phyloP scores from a whole-genome alignment of 2,113 vertebrate species.

The Vanacampus margaritifer region DNA sequence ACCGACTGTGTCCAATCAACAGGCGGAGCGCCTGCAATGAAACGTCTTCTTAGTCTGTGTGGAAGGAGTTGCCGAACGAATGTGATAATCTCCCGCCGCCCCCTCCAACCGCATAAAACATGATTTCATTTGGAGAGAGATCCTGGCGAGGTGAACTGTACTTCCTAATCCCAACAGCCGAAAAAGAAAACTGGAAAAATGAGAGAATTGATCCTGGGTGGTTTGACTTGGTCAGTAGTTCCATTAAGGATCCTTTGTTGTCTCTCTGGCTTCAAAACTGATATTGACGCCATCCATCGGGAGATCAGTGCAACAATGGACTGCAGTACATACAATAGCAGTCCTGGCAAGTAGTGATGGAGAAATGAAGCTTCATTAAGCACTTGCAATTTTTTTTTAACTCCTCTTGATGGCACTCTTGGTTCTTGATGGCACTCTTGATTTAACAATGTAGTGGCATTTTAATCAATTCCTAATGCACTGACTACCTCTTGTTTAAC shows the following conservation, averaged over 20 bases:
- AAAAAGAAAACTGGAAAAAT: constrained; percentile 39
- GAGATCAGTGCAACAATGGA: constrained; percentile 42
- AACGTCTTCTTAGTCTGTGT: constrained; percentile 37
- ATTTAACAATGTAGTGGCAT: too few species aligned
- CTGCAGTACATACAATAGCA: background rate
- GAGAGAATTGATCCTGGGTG: constrained; percentile 43
- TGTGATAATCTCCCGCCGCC: constrained; percentile 57
- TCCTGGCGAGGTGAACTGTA: constrained; percentile 42
- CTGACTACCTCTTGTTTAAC: too few species aligned
- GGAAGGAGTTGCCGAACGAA: constrained; percentile 46
- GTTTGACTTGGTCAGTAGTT: constrained; percentile 34
- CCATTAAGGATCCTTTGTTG: constrained; percentile 20
- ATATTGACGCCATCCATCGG: constrained; percentile 16
- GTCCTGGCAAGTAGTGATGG: background rate
- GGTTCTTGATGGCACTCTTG: too few species aligned
- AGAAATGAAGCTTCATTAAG: too few species aligned
- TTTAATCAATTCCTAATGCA: too few species aligned
- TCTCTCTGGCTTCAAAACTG: constrained; percentile 6
- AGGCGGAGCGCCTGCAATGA: constrained; percentile 30
- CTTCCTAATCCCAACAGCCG: constrained; percentile 47
- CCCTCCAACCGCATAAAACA: constrained; percentile 25
- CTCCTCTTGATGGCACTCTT: too few species aligned
- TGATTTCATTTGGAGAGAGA: constrained; percentile 26
- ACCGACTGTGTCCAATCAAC: constrained; percentile 48
- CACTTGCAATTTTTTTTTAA: too few species aligned